Base-by-base conservation (phyloP, 1,140 invertebrate species). In the Drosophila novamexicana region DNA sequence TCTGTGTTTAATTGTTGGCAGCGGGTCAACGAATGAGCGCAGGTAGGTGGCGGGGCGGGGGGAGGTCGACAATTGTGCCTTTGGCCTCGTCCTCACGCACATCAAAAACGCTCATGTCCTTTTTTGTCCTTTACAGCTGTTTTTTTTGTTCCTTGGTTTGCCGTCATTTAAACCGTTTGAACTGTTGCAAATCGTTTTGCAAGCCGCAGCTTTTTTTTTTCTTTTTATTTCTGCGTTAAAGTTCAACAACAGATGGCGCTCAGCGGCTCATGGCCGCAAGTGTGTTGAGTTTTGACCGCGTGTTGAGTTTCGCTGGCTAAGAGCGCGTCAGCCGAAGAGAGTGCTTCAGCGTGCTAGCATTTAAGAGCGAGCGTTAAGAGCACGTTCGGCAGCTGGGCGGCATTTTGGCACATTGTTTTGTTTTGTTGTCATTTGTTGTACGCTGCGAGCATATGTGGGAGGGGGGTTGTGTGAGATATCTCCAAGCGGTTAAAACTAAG, bases 1-100 rank as follows among this genome's bases (percentile, higher is more conserved):
- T 62, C 71, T 74, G 71, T 54, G 56, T 74, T 74, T 74, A 74
- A 74, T 74, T 74, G 71, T 56, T 49, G 71, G 37, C 69, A 50
- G 61, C 66, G 56, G 40, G 49, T 61, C 68, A 71, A 40, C 36
- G 61, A 56, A 62, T 73, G 54, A 37, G 34, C 29, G 22, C 3
- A 40, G 14, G 9, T 2, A 12, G 10, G 53, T 9, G 36, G 40
- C 22, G n/a, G 36, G 7, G 29, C 4, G 42, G 29, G 14, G 3
- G 14, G 34, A 37, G 29, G 18, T 6, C 7, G 22, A 29, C 61
- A 52, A 64, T 53, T 64, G 49, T 52, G 9, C 54, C 32, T 50
- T 14, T 44, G 29, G 40, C 7, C 22, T 36, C 12, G 9, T 7
- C 34, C 5, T 8, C 8, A 44, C n/a, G 57, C 57, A 61, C 9